Base-by-base conservation (phyloP, 64 coral and sea anemone genomes). In the Montipora efflorescens region DNA sequence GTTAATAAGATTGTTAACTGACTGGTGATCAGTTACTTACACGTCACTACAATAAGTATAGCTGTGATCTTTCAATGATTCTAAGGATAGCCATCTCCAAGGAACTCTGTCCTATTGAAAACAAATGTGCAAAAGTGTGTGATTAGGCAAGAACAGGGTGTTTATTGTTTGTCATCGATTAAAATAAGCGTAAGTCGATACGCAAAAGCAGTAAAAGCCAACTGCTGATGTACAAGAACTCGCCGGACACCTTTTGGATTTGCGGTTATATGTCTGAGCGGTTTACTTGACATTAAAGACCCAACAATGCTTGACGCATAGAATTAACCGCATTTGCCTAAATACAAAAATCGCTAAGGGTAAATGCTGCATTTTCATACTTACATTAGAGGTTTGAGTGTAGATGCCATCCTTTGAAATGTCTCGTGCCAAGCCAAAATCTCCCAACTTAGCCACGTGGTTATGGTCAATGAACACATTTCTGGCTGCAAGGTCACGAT, bases 391-490 rank as follows among this genome's bases (percentile, higher is more conserved):
- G 1, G 90, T 92, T 80, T 92, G 84, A 28, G 68, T 80, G 47
- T 92, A 92, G 23, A 84, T 84, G 59, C 75, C 75, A 36, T 77
- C 69, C 21, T 20, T 7, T 16, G 81, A 92, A 44, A 92, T 85
- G 48, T 92, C 90, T 67, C 90, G 51, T 13, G 90, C 90, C 49
- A 92, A 7, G 61, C 90, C 90, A 47, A 92, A 92, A 74, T 92
- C 90, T 59, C 79, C 90, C 48, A 92, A 59, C 77, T 92, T 92
- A 25, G 79, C 81, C 10, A 83, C 74, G 23, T 85, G 76, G 48
- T 92, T 83, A 13, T 76, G 67, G 46, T 48, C 90, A 84, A 92
- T 75, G 8, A 92, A 71, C 48, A 86, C 64, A 86, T 86, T 86
- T 86, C 82, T 86, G 43, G 82, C 82, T 50, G 82, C 62, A 20